Conservation (phyloP, 2,888 invertebrate species). For the Chironomus tentans region DNA sequence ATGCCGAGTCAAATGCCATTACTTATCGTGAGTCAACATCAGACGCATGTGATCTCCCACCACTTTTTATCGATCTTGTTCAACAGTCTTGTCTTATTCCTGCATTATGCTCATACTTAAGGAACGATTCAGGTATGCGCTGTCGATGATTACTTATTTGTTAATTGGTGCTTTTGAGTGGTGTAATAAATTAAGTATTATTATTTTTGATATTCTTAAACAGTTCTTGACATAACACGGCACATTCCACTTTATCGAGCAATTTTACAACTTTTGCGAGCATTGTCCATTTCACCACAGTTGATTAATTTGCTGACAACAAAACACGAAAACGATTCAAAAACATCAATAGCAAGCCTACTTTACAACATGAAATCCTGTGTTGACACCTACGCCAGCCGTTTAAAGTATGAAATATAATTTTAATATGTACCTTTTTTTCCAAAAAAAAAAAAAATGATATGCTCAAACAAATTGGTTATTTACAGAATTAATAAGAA, state of each 20-base stretch:
- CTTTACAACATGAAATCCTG: constrained; percentile 81
- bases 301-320: constrained; percentile 57
- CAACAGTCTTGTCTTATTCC: constrained; percentile 77
- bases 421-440: background rate
- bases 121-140: constrained; percentile 76
- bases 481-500: constrained; percentile 53
- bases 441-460: too few relatives aligned
- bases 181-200: too few relatives aligned
- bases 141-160: too few relatives aligned
- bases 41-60: constrained; percentile 50
- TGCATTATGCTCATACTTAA: constrained; percentile 78
- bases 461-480: too few relatives aligned
- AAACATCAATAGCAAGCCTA: constrained; percentile 63
- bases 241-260: constrained; percentile 89
- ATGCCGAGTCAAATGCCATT: constrained; percentile 38
- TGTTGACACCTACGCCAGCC: constrained; percentile 83
- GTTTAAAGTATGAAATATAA: constrained; percentile 54
- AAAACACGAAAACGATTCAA: constrained; percentile 41
- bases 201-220: background rate
- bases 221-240: constrained; percentile 90
- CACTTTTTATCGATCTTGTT: constrained; percentile 65
- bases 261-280: constrained; percentile 70
- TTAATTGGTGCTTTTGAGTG: too few relatives aligned
- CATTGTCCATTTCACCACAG: constrained; percentile 55
- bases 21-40: constrained; percentile 39